phyloP scores from a whole-genome alignment of 2,888 invertebrate genomes.

The Eupithecia exiguata region DNA sequence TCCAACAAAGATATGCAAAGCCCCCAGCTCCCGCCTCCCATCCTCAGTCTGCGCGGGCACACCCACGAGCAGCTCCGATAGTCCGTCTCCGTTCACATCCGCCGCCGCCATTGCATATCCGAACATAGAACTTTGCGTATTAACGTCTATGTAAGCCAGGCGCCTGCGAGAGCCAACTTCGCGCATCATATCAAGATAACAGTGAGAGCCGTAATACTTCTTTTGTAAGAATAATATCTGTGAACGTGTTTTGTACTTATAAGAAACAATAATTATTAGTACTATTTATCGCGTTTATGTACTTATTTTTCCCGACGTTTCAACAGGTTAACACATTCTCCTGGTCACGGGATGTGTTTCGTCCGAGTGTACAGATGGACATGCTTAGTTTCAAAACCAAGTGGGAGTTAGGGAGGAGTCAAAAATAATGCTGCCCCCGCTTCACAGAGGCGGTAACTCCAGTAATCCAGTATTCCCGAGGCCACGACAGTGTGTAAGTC shows the following conservation, averaged over 20 bases:
- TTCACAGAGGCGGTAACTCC: too few relatives aligned
- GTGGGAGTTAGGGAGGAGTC: too few relatives aligned
- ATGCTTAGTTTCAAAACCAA: too few relatives aligned
- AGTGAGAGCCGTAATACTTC: not conserved
- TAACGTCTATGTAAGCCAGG: slow-evolving; percentile 29
- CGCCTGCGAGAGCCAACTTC: not conserved
- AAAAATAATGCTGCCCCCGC: too few relatives aligned
- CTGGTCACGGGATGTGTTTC: too few relatives aligned
- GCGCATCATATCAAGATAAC: not conserved
- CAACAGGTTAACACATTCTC: too few relatives aligned
- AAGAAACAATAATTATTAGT: too few relatives aligned
- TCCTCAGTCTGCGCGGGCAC: slow-evolving; percentile 75
- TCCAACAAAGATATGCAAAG: slow-evolving; percentile 77
- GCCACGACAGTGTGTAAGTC: too few relatives aligned
- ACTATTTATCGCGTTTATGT: too few relatives aligned
- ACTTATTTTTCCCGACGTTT: too few relatives aligned
- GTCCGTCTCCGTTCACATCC: slow-evolving; percentile 80
- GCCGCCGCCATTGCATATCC: slow-evolving; percentile 77
- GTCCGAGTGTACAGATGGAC: too few relatives aligned
- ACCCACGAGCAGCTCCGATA: slow-evolving; percentile 84
- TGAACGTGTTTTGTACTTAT: not conserved
- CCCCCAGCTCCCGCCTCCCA: slow-evolving; percentile 75
- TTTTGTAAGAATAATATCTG: slow-evolving; percentile 4
- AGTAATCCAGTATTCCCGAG: too few relatives aligned
- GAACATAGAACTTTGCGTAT: slow-evolving; percentile 80